phyloP scores from a whole-genome alignment of 2,113 vertebrate species.

The Ginglymostoma cirratum region DNA sequence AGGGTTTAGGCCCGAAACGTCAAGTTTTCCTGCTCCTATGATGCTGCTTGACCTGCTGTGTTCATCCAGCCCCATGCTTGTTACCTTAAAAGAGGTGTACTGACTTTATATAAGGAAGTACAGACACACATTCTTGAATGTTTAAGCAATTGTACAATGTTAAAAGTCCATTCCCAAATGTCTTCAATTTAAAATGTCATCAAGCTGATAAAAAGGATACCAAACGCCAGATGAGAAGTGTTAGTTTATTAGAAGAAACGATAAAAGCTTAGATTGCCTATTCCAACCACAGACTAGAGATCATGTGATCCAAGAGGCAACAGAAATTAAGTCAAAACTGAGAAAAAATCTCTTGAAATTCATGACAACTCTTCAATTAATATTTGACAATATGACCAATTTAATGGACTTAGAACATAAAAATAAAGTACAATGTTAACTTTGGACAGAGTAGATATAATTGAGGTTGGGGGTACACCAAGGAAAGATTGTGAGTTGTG shows the following conservation, averaged over 20 bases:
- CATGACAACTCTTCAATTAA: background rate
- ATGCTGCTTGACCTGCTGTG: too few species aligned
- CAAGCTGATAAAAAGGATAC: background rate
- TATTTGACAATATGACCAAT: background rate
- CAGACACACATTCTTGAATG: background rate
- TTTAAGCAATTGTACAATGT: background rate
- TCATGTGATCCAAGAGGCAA: background rate
- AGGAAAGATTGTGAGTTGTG: background rate
- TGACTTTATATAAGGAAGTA: background rate
- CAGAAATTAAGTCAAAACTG: slow-evolving; percentile 15
- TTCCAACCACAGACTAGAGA: background rate
- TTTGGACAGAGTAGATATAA: background rate
- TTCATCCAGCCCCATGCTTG: too few species aligned
- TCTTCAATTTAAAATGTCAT: background rate
- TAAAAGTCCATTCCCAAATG: background rate
- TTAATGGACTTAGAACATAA: background rate
- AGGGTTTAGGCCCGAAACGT: too few species aligned
- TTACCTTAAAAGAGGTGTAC: background rate
- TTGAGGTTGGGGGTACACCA: background rate
- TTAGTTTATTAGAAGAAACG: background rate
- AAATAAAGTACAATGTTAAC: background rate
- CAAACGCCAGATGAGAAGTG: background rate
- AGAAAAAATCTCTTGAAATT: background rate
- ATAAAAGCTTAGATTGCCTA: background rate
- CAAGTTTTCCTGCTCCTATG: too few species aligned